Evolutionary conservation across 2,888 invertebrate species (phyloP), one percentile per base, ranked within the genome.

Genomic region (Tetheella fluctuosa): DNA sequence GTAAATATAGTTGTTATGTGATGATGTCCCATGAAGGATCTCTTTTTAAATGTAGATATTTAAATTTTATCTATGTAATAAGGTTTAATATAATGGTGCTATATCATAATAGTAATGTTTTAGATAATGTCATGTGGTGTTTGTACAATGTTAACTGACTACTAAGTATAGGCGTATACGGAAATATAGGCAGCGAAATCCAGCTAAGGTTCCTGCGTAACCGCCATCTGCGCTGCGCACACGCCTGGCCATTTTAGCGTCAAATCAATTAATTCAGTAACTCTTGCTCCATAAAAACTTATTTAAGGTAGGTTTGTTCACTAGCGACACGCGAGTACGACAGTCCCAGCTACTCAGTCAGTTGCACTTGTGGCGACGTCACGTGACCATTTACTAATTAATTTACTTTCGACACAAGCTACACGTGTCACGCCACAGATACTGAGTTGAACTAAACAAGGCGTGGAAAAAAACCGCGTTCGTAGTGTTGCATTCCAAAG

Each of bases 71-170:
- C 42, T 70, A 65, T 52, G 53, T 60, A 59, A 48, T 67, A 65
- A 68, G 62, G 52, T 61, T 61, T 63, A 63, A 67, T 70, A 58
- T 67, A 66, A 71, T 71, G 73, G 75, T 75, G 75, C 74, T 75
- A 71, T 68, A 58, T 60, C 62, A 62, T 61, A 55, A 55, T 54
- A 54, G 10, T 34, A 34, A 34, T n/a, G 55, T 55, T 55, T 10
- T 55, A 55, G 34, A 23, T 55, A 34, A 34, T 55, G 20, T 30
- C 30, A 53, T 53, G 28, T 54, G 28, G 37, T 37, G n/a, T 39
- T 39, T n/a, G 39, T 39, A 39, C 39, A 39, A 54, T 17, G 30
- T 54, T 17, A 54, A 54, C 20, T 54, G 54, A 54, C 17, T 20
- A 23, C 54, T 55, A 23, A 23, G 34, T 7, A 6, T n/a, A 39